Conservation (phyloP, 2,888 invertebrate species). For the Slavum lentiscoides region DNA sequence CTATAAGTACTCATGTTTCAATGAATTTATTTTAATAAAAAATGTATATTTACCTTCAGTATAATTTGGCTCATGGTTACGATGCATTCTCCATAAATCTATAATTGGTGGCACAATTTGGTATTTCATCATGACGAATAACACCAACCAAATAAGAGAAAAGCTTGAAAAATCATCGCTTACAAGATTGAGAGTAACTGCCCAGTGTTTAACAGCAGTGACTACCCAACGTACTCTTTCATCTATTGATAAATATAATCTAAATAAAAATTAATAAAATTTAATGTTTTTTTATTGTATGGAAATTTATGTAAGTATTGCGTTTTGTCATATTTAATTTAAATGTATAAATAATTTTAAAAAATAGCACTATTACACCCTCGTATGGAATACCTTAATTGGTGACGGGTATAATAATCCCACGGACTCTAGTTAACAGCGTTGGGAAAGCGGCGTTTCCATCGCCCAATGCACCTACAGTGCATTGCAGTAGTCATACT, state of each 20-base stretch:
- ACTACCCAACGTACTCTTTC: slow-evolving; percentile 38
- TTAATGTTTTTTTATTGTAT: not conserved
- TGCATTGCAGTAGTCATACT: too few species aligned
- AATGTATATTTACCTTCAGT: slow-evolving; percentile 25
- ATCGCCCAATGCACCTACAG: too few species aligned
- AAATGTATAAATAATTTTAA: too few species aligned
- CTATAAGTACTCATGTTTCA: too few species aligned
- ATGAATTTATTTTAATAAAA: not conserved
- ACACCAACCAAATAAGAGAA: slow-evolving; percentile 37
- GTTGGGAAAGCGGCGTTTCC: too few species aligned
- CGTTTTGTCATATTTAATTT: too few species aligned
- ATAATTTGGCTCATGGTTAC: slow-evolving; percentile 1
- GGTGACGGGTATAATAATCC: too few species aligned
- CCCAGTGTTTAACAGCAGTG: slow-evolving; percentile 30
- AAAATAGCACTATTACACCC: too few species aligned
- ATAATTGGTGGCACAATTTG: slow-evolving; percentile 30
- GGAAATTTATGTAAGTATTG: not conserved
- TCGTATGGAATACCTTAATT: too few species aligned
- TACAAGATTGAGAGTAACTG: slow-evolving; percentile 3
- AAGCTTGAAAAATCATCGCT: slow-evolving; percentile 19
- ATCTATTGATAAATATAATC: slow-evolving; percentile 35
- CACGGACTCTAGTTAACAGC: too few species aligned
- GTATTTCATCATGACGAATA: slow-evolving; percentile 28
- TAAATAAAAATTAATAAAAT: not conserved
- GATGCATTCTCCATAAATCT: slow-evolving; percentile 25